Evolutionary conservation across 2,113 vertebrate species (phyloP).

Genomic region (Colius striatus): DNA sequence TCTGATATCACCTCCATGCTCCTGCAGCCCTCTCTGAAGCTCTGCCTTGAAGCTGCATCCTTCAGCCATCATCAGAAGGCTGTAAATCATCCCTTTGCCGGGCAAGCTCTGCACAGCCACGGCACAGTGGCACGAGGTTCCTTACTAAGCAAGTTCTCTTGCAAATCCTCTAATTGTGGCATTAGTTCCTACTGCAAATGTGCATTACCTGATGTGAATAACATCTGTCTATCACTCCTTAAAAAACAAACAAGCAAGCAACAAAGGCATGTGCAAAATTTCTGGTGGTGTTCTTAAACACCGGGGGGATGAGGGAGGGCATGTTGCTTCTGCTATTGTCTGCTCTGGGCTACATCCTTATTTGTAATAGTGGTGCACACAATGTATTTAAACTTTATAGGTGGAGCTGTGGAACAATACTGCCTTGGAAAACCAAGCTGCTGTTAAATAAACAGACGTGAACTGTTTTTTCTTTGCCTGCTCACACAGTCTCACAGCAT

Average conservation of each 20-base stretch:
- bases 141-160: not conserved
- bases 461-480: conserved; percentile 6
- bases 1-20: not conserved
- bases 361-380: not conserved
- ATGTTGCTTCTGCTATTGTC: not conserved
- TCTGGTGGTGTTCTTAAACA: not conserved
- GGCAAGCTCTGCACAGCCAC: fast-evolving
- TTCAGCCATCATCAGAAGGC: not conserved
- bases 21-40: not conserved
- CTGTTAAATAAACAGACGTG: conserved; percentile 35
- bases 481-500: not conserved
- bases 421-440: not conserved
- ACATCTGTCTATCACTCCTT: not conserved
- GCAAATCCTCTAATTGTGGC: not conserved
- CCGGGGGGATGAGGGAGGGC: not conserved
- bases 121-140: not conserved
- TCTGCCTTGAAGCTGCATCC: not conserved
- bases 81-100: not conserved
- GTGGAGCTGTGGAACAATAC: conserved; percentile 34
- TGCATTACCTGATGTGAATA: not conserved
- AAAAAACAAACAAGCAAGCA: not conserved
- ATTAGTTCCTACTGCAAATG: not conserved
- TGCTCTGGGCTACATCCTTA: conserved; percentile 4
- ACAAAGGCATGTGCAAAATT: not conserved
- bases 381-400: not conserved